These are phyloP conservation scores for Catostomus latipinnis DNA, from an alignment of 2,797 vertebrate species.

Conservation along the genomic window DNA sequence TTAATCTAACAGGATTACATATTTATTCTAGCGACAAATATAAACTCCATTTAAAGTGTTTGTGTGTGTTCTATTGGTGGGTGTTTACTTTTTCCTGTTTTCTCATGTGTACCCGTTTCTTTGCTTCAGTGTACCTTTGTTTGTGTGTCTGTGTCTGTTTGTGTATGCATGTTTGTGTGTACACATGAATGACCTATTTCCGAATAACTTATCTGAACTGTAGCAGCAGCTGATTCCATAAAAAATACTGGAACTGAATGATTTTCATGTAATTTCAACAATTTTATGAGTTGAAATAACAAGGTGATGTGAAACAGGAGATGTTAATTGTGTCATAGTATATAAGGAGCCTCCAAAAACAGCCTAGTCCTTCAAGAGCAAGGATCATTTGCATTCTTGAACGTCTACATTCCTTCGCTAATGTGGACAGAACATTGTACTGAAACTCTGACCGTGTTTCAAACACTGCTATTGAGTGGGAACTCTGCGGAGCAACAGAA, in stretches of 20 bases:
- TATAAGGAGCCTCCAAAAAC: too few species aligned
- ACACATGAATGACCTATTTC: neutral
- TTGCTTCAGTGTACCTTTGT: slow-evolving; percentile 1
- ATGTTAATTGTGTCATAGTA: too few species aligned
- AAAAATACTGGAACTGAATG: too few species aligned
- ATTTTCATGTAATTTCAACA: too few species aligned
- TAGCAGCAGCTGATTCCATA: neutral
- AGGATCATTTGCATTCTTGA: too few species aligned
- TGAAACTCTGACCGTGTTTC: neutral
- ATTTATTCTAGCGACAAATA: slow-evolving; percentile 44
- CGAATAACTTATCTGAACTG: too few species aligned
- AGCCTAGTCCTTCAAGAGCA: too few species aligned
- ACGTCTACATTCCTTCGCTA: too few species aligned
- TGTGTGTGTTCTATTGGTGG: neutral
- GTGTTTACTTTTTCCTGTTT: slow-evolving; percentile 20
- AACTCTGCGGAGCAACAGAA: too few species aligned
- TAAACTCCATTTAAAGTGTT: slow-evolving; percentile 48
- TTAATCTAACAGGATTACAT: slow-evolving; percentile 71
- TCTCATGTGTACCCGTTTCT: neutral
- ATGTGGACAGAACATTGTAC: too few species aligned
- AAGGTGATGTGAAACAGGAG: too few species aligned
- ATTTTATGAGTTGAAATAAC: too few species aligned
- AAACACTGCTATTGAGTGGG: neutral
- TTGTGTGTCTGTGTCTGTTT: neutral
- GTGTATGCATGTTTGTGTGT: neutral